Percentiles rank a stretch among this genome's conserved stretches.
Evolutionary conservation across 2,113 vertebrate species (phyloP).

Genomic region (Nansenia antarctica): DNA sequence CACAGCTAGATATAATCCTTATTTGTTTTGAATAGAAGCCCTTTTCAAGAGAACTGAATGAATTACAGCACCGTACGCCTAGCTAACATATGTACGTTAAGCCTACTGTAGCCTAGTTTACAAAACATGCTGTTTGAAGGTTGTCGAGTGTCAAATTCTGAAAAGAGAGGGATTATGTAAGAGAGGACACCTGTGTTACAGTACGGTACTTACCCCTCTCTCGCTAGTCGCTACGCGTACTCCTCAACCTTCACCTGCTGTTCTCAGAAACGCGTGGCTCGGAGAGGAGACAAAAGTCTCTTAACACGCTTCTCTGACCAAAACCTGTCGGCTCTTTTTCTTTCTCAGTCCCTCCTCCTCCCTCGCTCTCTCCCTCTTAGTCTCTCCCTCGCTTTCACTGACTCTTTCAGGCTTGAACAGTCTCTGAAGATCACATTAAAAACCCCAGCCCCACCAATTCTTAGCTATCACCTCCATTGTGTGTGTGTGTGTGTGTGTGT

Average conservation of each 20-base stretch:
- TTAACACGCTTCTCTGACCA: background rate
- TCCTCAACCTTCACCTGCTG: background rate
- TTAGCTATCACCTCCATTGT: background rate
- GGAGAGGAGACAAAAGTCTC: background rate
- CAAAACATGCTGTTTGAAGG: background rate
- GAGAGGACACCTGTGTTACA: background rate
- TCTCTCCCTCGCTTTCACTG: background rate
- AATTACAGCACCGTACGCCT: background rate
- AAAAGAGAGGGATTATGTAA: background rate
- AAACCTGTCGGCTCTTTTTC: background rate
- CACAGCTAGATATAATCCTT: background rate
- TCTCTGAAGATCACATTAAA: background rate
- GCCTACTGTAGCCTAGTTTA: too few species aligned
- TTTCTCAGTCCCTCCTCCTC: conserved; percentile 14
- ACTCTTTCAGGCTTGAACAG: background rate
- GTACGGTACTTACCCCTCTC: background rate
- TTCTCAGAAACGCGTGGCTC: background rate
- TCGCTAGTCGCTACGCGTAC: background rate
- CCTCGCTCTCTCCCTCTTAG: background rate
- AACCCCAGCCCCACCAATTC: background rate
- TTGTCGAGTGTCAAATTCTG: background rate
- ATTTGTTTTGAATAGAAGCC: too few species aligned
- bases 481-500: too few species aligned
- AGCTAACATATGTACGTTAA: background rate
- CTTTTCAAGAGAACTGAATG: background rate